Base-by-base conservation (phyloP, 1,140 invertebrate genomes). In the Caenorhabditis elegans region DNA sequence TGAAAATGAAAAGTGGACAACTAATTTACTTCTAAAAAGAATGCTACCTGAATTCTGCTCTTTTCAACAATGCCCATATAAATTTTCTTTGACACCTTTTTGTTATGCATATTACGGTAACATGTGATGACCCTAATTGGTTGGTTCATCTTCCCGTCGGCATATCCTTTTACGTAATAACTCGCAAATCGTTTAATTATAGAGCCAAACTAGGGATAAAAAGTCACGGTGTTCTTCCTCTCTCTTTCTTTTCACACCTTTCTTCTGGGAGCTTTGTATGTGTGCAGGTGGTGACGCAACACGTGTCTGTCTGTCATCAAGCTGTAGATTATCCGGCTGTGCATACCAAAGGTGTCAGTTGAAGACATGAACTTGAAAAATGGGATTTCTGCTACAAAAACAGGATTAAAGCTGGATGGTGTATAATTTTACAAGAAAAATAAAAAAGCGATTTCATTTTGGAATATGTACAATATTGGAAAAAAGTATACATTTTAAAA, bases 321-420 rank as follows among this genome's bases (percentile, higher is more conserved):
- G n/a, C 60, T 70, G 34, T 70, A 34, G 60, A 70, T 70, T 70
- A 70, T 70, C 60, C 60, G 26, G 60, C 60, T 70, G 60, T 70
- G 60, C 26, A 43, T 70, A 70, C 60, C 60, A 34, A n/a, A 70
- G 60, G 60, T 70, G 60, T 70, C 34, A 70, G 39, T 19, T 70
- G 34, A 70, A 39, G 60, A 36, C 60, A 70, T 26, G 13, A n/a
- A n/a, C n/a, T 15, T 60, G 53, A 17, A 60, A 60, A 28, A 8
- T 17, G n/a, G 26, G 28, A 48, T 48, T 48, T 48, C 15, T 10
- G 46, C 22, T 24, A 26, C 5, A 26, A 34, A 60, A 60, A 34
- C 6, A 60, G 53, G 53, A 60, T 60, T 60, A 60, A 17, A 24
- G 26, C 49, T 24, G 49, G 49, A 22, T 60, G 53, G 13, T n/a